Evolutionary conservation across 2,888 invertebrate genomes (phyloP).

Genomic region (Heliconius hortense): DNA sequence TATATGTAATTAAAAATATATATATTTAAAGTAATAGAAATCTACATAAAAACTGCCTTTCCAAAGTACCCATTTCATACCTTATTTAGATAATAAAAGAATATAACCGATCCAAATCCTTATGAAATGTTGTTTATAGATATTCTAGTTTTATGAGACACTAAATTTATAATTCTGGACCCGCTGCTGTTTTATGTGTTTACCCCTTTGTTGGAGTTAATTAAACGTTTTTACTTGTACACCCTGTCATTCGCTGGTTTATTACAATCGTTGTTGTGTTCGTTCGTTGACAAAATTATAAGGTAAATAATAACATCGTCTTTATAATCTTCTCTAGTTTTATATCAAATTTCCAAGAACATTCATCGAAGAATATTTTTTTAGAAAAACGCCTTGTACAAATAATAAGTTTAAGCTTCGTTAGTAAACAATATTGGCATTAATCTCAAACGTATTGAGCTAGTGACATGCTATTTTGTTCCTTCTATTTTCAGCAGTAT

Average conservation of each 20-base stretch:
- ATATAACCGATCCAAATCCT: conserved; percentile 27
- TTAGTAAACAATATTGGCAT: not conserved
- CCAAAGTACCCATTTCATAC: not conserved
- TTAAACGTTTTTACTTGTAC: conserved; percentile 43
- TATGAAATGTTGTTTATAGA: conserved; percentile 38
- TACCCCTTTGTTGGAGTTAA: conserved; percentile 45
- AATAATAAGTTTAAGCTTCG: not conserved
- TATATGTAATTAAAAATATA: too few relatives aligned
- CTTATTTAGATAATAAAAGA: conserved; percentile 24
- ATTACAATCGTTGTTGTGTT: conserved; percentile 28
- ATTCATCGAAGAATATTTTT: not conserved
- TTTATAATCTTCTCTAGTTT: not conserved
- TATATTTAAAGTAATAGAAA: too few relatives aligned
- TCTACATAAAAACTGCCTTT: not conserved
- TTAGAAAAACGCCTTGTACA: not conserved
- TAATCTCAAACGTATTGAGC: not conserved
- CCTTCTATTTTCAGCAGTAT: too few relatives aligned
- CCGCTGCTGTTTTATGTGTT: conserved; percentile 44
- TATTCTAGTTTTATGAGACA: conserved; percentile 43
- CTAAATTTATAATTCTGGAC: conserved; percentile 46
- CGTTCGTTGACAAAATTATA: not conserved
- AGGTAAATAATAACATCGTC: conserved; percentile 1
- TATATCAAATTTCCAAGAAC: not conserved
- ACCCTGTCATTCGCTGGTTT: conserved; percentile 37
- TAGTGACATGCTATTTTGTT: too few relatives aligned